Conservation (phyloP, 2,797 vertebrate species). For the Florisuga fusca region DNA sequence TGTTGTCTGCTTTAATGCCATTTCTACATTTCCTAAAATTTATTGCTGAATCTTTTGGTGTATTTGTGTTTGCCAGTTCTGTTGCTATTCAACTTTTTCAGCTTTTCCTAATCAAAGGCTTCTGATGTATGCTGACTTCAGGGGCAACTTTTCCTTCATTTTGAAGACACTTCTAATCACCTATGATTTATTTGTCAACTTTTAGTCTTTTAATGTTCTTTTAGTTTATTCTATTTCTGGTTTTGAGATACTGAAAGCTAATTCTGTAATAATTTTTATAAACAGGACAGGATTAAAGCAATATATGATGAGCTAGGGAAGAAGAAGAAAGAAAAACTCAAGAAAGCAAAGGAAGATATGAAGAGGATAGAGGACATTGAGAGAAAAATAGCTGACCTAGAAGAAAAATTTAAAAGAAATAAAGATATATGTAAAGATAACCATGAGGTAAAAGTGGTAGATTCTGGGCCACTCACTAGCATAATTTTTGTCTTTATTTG, state of each 20-base stretch:
- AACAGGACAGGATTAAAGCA: constrained; percentile 58
- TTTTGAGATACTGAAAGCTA: neutral
- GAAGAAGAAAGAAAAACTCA: neutral
- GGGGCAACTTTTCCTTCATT: neutral
- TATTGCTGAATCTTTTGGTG: neutral
- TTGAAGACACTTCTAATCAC: neutral
- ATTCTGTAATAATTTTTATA: constrained; percentile 15
- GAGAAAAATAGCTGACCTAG: constrained; percentile 4
- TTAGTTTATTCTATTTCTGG: neutral
- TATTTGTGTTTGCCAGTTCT: neutral
- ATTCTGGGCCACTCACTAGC: neutral
- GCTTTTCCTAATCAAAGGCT: neutral
- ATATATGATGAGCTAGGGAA: constrained; percentile 30
- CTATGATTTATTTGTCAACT: neutral
- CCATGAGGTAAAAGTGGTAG: constrained; percentile 9
- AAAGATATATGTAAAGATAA: neutral
- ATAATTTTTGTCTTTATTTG: neutral
- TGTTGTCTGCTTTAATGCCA: neutral
- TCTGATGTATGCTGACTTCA: neutral
- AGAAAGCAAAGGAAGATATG: neutral
- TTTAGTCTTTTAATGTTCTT: neutral
- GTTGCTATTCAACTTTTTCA: neutral
- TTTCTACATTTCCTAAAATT: neutral
- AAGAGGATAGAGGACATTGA: constrained; percentile 31
- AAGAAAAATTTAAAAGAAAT: constrained; percentile 8